Conservation (phyloP, 2,888 invertebrate genomes). For the Cybosia mesomella region DNA sequence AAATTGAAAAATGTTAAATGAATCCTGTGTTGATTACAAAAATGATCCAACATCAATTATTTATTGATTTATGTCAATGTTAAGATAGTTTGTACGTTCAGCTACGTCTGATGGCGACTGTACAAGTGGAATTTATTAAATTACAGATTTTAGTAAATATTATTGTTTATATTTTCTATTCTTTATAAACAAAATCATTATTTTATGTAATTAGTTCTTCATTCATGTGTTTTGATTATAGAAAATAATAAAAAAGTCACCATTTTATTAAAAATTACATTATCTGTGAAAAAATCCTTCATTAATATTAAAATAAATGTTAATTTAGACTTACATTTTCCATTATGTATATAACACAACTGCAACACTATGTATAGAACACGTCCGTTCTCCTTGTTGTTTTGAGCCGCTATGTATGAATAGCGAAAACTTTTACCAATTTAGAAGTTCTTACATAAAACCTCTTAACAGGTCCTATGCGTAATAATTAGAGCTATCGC, state of each 20-base stretch:
- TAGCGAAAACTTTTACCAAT: constrained; percentile 39
- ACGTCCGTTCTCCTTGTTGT: constrained; percentile 54
- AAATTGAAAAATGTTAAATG: no score
- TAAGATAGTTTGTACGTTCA: no score
- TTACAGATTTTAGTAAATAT: no score
- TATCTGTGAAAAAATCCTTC: not conserved
- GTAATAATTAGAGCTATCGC: constrained; percentile 25
- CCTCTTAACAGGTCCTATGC: constrained; percentile 36
- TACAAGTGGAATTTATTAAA: no score
- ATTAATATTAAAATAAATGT: not conserved
- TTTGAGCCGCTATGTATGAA: constrained; percentile 51
- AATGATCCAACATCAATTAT: no score
- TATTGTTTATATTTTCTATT: no score
- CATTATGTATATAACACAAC: constrained; percentile 38
- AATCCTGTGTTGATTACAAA: not conserved
- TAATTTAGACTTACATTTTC: constrained; percentile 43
- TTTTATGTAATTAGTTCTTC: no score
- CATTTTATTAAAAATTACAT: not conserved
- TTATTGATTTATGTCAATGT: no score
- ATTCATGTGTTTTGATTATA: not conserved
- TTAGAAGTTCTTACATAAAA: constrained; percentile 50
- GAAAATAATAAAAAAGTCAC: not conserved
- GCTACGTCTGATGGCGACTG: no score
- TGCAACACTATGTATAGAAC: constrained; percentile 36
- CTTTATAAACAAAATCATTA: no score